Conservation (phyloP, 2,888 invertebrate genomes). For the Stenotaenia linearis region DNA sequence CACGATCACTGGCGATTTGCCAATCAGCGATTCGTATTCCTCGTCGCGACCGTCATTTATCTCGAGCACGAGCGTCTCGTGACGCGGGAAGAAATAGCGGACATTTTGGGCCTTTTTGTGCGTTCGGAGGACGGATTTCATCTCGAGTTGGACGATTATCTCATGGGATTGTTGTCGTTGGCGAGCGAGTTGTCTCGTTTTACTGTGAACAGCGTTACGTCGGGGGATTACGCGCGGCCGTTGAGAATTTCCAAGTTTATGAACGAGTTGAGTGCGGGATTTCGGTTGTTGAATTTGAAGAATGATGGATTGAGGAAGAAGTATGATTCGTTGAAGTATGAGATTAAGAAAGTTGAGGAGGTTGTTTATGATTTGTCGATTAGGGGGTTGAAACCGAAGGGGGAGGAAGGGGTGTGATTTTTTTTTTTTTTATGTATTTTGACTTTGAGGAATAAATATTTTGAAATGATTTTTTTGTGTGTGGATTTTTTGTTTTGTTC, state of each 20-base stretch:
- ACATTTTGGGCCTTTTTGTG: slow-evolving; percentile 67
- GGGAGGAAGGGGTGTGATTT: neutral
- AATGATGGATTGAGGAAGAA: slow-evolving; percentile 73
- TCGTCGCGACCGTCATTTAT: slow-evolving; percentile 71
- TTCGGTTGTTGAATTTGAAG: slow-evolving; percentile 80
- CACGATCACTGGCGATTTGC: slow-evolving; percentile 82
- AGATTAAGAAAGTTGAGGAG: slow-evolving; percentile 89
- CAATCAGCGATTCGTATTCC: slow-evolving; percentile 71
- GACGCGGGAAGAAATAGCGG: slow-evolving; percentile 66
- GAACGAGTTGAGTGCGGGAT: slow-evolving; percentile 80
- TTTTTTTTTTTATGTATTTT: neutral
- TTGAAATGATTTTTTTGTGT: neutral
- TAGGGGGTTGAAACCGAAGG: slow-evolving; percentile 56
- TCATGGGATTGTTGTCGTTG: slow-evolving; percentile 73
- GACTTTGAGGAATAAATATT: neutral
- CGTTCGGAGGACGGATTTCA: slow-evolving; percentile 68
- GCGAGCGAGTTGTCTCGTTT: slow-evolving; percentile 61
- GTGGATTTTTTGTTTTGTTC: no score
- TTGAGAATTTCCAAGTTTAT: slow-evolving; percentile 78
- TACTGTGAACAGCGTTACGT: slow-evolving; percentile 50
- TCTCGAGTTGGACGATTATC: slow-evolving; percentile 82
- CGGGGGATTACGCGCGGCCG: slow-evolving; percentile 75
- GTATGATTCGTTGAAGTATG: slow-evolving; percentile 59
- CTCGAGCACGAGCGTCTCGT: slow-evolving; percentile 71
- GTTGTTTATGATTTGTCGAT: slow-evolving; percentile 83